Evolutionary conservation across 2,797 vertebrate species (phyloP).

Genomic region (Myoxocephalus aenaeus): DNA sequence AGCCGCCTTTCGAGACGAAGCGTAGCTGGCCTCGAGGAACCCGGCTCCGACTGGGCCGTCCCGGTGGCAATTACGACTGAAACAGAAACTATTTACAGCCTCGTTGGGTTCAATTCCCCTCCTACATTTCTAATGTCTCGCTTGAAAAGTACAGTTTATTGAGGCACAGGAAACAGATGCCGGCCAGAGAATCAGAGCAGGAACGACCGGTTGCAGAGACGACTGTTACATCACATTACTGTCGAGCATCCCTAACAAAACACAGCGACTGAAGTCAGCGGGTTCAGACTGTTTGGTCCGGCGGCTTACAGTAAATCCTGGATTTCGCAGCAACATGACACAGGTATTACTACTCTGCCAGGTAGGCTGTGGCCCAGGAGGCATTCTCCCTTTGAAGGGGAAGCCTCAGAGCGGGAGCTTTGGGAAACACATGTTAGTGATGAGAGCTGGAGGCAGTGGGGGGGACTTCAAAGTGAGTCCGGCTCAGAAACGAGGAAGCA

Average conservation of each 20-base stretch:
- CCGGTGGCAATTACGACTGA: slow-evolving; percentile 12
- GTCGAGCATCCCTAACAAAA: slow-evolving; percentile 51
- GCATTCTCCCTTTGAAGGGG: slow-evolving; percentile 39
- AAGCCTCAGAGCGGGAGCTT: slow-evolving; percentile 18
- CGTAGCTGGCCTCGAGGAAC: slow-evolving; percentile 52
- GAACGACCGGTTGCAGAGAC: not conserved
- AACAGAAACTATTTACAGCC: slow-evolving; percentile 11
- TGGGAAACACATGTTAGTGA: slow-evolving; percentile 37
- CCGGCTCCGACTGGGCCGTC: not conserved
- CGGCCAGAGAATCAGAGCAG: slow-evolving; percentile 21
- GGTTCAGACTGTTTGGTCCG: slow-evolving; percentile 37
- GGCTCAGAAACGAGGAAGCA: slow-evolving; percentile 2
- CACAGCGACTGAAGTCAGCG: slow-evolving; percentile 35
- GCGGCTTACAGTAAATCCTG: slow-evolving; percentile 54
- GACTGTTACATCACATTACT: slow-evolving; percentile 38
- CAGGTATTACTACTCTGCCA: slow-evolving; percentile 48
- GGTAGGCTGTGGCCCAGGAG: slow-evolving; percentile 30
- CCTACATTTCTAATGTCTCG: slow-evolving; percentile 1
- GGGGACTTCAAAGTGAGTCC: slow-evolving; percentile 32
- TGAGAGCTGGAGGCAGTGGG: slow-evolving; percentile 3
- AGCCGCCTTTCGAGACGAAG: slow-evolving; percentile 46
- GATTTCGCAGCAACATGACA: slow-evolving; percentile 48
- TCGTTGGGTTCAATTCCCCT: not conserved
- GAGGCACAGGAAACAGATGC: slow-evolving; percentile 32
- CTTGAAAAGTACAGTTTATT: slow-evolving; percentile 36